Evolutionary conservation across 64 coral and sea anemone species (phyloP), one percentile per base, ranked within the genome.

Genomic region (Anthopleura sola): DNA sequence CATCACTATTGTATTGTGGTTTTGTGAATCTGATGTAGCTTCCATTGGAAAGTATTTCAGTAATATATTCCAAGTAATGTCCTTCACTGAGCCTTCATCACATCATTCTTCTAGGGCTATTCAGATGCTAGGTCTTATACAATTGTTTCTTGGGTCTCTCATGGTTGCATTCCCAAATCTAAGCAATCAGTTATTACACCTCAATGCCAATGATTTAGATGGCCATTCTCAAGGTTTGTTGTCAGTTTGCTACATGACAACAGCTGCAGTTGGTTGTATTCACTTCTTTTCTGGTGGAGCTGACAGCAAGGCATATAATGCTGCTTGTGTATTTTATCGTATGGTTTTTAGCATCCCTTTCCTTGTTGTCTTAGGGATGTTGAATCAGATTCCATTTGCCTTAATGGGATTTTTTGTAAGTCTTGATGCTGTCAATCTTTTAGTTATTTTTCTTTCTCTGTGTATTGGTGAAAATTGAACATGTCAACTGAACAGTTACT

Each of bases 291-390:
- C 76, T 79, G 76, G 76, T 47, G 76, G 76, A 18, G 76, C 76
- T 19, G 76, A 79, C 76, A 44, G 37, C 76, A 79, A 79, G 76
- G 76, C 38, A 23, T 79, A 79, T 26, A 79, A 79, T 48, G 12
- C 47, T 40, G 76, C 76, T 44, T 38, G 24, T 4, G 38, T 79
- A 33, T 38, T 79, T 48, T 79, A 79, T n/a, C 44, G 37, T 18
- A 3, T 79, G 44, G 36, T 23, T 20, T 24, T 79, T 38, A 44
- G n/a, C 7, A 79, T 79, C 19, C 76, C 76, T 44, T 17, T 20
- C 17, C 18, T 79, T 38, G 76, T 38, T 44, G n/a, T 46, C 17
- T 48, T 79, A 12, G 37, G 76, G n/a, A 44, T 79, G 21, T 24
- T n/a, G 39, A 38, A 44, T 48, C 76, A 79, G 20, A 79, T 79